Conservation (phyloP, 2,888 invertebrate species). For the Sturmia bella region DNA sequence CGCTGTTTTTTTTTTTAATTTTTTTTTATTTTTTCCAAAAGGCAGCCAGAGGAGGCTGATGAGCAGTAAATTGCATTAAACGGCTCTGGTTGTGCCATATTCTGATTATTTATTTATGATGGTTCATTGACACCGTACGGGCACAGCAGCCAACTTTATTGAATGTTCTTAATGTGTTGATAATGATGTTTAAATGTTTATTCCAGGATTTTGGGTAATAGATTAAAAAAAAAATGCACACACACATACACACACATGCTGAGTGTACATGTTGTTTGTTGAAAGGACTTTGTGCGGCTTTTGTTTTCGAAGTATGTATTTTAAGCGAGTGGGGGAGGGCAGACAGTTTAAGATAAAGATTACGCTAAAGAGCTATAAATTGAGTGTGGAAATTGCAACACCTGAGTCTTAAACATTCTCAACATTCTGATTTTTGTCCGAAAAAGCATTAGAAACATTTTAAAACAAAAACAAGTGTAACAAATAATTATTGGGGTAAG, state of each 20-base stretch:
- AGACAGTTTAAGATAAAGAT: conserved; percentile 54
- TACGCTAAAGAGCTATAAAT: conserved; percentile 69
- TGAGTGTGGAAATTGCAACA: conserved; percentile 76
- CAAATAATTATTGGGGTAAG: conserved; percentile 50
- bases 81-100: conserved; percentile 73
- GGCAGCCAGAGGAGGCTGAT: conserved; percentile 28
- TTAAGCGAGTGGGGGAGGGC: neutral
- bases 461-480: conserved; percentile 43
- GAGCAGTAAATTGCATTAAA: conserved; percentile 79
- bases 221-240: conserved; percentile 26
- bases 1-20: no score
- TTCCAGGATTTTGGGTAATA: conserved; percentile 39
- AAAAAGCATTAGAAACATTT: conserved; percentile 47
- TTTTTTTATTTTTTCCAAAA: neutral
- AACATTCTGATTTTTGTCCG: conserved; percentile 26
- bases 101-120: conserved; percentile 69
- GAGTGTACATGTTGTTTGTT: neutral
- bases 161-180: conserved; percentile 75
- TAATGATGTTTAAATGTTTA: conserved; percentile 75
- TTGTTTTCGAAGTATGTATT: conserved; percentile 7
- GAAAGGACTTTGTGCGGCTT: conserved; percentile 46
- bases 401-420: conserved; percentile 72
- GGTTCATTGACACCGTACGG: conserved; percentile 60
- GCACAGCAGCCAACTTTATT: conserved; percentile 36
- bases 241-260: neutral